Evolutionary conservation across 64 coral and sea anemone species (phyloP), one percentile per base, ranked within the genome.

Genomic region (Stichodactyla mertensii): DNA sequence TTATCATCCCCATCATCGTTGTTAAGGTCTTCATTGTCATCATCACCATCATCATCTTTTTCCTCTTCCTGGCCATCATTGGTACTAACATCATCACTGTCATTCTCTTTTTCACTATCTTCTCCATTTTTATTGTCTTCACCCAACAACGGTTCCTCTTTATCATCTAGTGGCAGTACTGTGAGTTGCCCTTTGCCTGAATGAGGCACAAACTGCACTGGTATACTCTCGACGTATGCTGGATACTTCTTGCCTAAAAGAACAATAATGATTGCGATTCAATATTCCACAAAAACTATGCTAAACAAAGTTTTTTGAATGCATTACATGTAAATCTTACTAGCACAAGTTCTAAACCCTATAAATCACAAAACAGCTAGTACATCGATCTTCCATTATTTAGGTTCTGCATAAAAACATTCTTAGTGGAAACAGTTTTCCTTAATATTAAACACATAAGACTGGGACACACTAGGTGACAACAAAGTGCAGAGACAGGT

Each of bases 211-310:
- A 82, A 86, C 16, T 61, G 82, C 4, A 78, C 59, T 24, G 89
- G 89, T 55, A 58, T 28, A 57, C 23, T 54, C 26, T 91, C 89
- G 6, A 86, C 88, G 82, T 77, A 84, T 26, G 88, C 78, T 55
- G 84, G 55, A 55, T 94, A 84, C 18, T 27, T 86, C 22, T 78
- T 87, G 36, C 85, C 88, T 90, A 31, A 55, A 55, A 56, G 45
- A 45, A 45, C 51, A 20, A 71, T 78, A 13, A 55, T 54, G 4
- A 74, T 19, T 22, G 7, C 62, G 23, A 22, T 66, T 12, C 57
- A 66, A 66, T 66, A 45, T 45, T 45, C 1, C 36, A 45, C 36
- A 45, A 45, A 45, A 45, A 45, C 36, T 45, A 45, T 45, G 36
- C 36, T 45, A 45, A 58, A 58, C 9, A 58, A 58, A 58, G 56